phyloP scores from a whole-genome alignment of 2,113 vertebrate genomes.

The Catharus minimus region DNA sequence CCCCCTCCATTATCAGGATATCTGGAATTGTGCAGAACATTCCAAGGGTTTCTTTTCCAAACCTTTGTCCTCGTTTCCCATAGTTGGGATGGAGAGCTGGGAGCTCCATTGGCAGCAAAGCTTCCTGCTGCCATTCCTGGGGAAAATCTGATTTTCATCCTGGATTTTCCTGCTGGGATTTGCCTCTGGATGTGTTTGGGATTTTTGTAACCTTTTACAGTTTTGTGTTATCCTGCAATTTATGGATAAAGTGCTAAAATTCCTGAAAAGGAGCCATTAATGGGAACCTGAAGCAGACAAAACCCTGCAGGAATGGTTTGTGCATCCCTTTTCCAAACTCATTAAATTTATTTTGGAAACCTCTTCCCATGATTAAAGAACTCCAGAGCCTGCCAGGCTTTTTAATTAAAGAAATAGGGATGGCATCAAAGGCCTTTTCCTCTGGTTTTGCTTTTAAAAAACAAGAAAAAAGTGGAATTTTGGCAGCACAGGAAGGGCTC shows the following conservation, averaged over 20 bases:
- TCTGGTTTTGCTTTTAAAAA: background rate
- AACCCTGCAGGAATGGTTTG: background rate
- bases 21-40: background rate
- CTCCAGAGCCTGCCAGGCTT: background rate
- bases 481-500: background rate
- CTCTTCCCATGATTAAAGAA: background rate
- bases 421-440: background rate
- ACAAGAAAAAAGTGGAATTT: background rate
- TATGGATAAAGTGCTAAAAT: background rate
- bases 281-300: background rate
- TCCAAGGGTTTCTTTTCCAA: background rate
- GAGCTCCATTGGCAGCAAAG: background rate
- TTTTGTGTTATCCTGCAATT: background rate
- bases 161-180: background rate
- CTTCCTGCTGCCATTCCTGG: background rate
- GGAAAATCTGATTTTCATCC: background rate
- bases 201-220: rapidly evolving
- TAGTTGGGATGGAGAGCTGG: background rate
- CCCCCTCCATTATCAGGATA: background rate
- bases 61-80: background rate
- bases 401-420: background rate
- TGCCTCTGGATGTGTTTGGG: background rate
- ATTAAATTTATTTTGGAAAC: constrained; percentile 1
- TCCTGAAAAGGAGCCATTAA: background rate
- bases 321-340: background rate